Evolutionary conservation across 2,888 invertebrate genomes (phyloP).

Genomic region (Aphidius colemani): DNA sequence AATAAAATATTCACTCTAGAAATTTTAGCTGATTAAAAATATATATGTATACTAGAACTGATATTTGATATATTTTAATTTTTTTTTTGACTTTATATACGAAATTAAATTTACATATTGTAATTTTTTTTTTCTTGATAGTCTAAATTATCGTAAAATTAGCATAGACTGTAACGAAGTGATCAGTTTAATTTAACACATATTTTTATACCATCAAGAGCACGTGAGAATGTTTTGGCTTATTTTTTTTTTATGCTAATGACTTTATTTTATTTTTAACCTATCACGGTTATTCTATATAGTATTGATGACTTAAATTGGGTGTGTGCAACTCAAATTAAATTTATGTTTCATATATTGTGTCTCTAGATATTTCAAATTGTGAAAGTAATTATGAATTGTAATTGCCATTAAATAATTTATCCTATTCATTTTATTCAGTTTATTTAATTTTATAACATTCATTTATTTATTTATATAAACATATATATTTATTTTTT

Average conservation of each 20-base stretch:
- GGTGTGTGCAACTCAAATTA: background rate
- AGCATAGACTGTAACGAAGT: conserved; percentile 20
- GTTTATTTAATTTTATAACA: background rate
- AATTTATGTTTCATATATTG: background rate
- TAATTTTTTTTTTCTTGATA: background rate
- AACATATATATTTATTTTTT: conserved; percentile 4
- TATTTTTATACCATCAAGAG: conserved; percentile 15
- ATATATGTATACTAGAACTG: too few relatives aligned
- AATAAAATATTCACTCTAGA: background rate
- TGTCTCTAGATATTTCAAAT: conserved; percentile 9
- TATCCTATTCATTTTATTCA: conserved; percentile 6
- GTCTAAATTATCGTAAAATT: conserved; percentile 7
- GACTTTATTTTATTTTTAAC: conserved; percentile 13
- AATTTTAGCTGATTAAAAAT: too few relatives aligned
- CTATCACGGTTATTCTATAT: conserved; percentile 25
- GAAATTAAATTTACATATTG: too few relatives aligned
- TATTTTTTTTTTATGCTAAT: conserved; percentile 22
- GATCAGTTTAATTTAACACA: conserved; percentile 25
- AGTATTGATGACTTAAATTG: conserved; percentile 1
- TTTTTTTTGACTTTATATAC: too few relatives aligned
- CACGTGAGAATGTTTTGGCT: conserved; percentile 27
- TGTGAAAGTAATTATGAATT: conserved; percentile 18
- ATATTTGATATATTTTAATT: too few relatives aligned
- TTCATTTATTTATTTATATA: conserved; percentile 7
- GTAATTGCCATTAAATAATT: conserved; percentile 16